Evolutionary conservation across 2,113 vertebrate species (phyloP), one percentile per base, ranked within the genome.

Genomic region (Zosterops borbonicus): DNA sequence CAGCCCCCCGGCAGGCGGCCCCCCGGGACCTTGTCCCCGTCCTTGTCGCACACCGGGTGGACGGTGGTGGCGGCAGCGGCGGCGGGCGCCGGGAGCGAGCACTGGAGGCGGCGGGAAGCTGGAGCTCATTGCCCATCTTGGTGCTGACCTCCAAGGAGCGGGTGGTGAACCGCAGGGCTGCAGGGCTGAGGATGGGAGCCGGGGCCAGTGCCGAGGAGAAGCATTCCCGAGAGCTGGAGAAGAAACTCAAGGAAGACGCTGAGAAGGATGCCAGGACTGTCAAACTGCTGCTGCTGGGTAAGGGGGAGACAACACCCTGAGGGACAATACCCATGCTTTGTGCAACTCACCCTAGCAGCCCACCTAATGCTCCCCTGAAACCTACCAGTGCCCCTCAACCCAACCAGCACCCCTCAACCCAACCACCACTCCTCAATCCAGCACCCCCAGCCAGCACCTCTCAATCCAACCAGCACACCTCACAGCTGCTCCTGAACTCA

Each of bases 221-320:
- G 89, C 99, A 98, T 93, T 99, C 99, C 88, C 98, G 98, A 1
- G 99, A 99, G 95, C 97, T 99, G 92, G 99, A 99, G 97, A 99
- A 99, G 98, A 99, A 99, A 96, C 98, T 99, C 93, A 99, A 99
- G 91, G 99, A 99, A 90, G 99, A 99, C 9, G 99, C 98, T 1
- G 99, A 99, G 95, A 99, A 97, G 90, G 99, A 99, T 65, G 99
- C 99, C 87, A 98, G 99, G 92, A 99, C 99, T 0, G 99, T 99
- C 96, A 99, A 99, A 95, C 98, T 99, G 95, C 99, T 99, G 95
- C 98, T 99, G 92, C 98, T 99, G 96, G 99, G 99, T 99, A 99
- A 98, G 96, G 24, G 11, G 49, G 70, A 35, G 25, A 46, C 3
- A 13, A 13, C 18, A n/a, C 44, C 50, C 25, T 12, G 56, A 64